A percentile compares a stretch with the other conserved stretches of the same genome.
phyloP scores from a whole-genome alignment of 1,140 invertebrate genomes.

The Pteromalus puparum region DNA sequence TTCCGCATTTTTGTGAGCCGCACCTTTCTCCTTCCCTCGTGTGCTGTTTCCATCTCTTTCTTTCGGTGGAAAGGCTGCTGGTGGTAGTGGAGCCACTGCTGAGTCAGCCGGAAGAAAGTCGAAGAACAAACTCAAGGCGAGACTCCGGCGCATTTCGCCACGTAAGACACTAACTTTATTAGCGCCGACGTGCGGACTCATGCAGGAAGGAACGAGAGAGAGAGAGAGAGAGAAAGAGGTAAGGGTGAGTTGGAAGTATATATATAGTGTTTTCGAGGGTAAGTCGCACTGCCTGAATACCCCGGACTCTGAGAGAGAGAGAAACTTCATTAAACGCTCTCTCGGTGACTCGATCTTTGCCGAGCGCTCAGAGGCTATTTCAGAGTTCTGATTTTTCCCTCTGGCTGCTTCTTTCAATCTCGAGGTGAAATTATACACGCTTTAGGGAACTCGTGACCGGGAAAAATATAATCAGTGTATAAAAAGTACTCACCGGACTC shows the following conservation, averaged over 20 bases:
- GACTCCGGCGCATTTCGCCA: constrained; percentile 37
- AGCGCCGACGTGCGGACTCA: constrained; percentile 9
- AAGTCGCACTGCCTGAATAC: constrained; percentile 6
- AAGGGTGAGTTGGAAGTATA: neutral
- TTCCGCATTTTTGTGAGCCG: constrained; percentile 9
- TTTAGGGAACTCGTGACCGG: no score
- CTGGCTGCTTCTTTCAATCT: neutral
- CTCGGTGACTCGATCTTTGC: neutral
- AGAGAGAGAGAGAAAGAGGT: neutral
- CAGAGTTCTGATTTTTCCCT: neutral
- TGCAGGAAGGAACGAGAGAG: constrained; percentile 6
- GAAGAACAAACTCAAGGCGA: constrained; percentile 33
- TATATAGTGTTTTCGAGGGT: constrained; percentile 20
- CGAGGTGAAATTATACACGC: no score
- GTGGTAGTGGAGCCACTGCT: neutral
- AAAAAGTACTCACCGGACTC: constrained; percentile 86
- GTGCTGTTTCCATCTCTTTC: neutral
- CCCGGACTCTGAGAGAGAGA: neutral
- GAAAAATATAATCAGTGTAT: no score
- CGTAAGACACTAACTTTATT: constrained; percentile 50
- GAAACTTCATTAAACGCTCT: constrained; percentile 44
- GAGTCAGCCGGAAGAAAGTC: constrained; percentile 41
- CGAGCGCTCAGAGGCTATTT: neutral
- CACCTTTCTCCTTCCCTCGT: neutral
- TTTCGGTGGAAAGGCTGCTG: neutral